phyloP scores from a whole-genome alignment of 35 echinoderm and acorn worm species.

The Lytechinus pictus region DNA sequence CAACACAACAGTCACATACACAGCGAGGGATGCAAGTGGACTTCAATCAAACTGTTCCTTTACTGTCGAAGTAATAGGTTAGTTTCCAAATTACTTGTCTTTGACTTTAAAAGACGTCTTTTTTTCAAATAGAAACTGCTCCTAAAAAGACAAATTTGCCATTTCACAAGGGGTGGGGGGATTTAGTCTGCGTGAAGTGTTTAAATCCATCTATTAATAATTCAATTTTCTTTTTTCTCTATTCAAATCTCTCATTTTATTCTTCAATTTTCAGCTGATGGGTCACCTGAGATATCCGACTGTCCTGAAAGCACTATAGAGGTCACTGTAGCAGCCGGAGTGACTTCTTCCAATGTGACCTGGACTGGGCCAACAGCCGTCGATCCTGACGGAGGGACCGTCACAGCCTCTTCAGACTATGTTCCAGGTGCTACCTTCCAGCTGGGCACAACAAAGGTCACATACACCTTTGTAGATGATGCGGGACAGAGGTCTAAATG shows the following conservation, averaged over 20 bases:
- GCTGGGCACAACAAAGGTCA: neutral
- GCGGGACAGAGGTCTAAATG: constrained; percentile 17
- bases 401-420: neutral
- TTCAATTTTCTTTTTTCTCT: neutral
- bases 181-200: too few species aligned
- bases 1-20: constrained; percentile 50
- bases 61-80: neutral
- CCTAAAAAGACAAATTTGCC: too few species aligned
- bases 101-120: too few species aligned
- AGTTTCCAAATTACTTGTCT: neutral
- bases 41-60: constrained; percentile 13
- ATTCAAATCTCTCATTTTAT: neutral
- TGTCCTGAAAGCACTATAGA: neutral
- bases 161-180: too few species aligned
- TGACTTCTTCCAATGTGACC: neutral
- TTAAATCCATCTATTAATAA: neutral
- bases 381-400: neutral
- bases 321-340: neutral
- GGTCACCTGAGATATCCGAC: constrained; percentile 4
- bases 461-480: constrained; percentile 25
- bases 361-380: constrained; percentile 1
- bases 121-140: too few species aligned
- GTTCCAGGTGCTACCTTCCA: neutral
- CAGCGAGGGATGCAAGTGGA: neutral
- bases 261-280: neutral